phyloP scores from a whole-genome alignment of 2,888 invertebrate species.

The Ditylenchus weischeri region DNA sequence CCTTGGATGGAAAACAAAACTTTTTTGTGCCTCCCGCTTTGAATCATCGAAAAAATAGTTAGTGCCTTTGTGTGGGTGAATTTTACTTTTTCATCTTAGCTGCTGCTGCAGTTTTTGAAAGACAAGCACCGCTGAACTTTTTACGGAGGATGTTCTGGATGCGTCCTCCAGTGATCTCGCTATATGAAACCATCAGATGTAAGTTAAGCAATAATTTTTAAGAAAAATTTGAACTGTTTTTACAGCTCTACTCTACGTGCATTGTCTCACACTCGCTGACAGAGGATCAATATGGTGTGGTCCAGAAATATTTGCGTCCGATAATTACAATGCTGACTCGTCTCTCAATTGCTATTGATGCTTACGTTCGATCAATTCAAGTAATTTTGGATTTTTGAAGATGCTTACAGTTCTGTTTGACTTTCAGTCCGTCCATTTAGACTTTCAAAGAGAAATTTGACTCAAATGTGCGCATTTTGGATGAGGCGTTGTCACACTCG shows the following conservation, averaged over 20 bases:
- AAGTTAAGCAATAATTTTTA: no score
- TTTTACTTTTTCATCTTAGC: not conserved
- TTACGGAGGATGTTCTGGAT: slow-evolving; percentile 14
- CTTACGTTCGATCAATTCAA: slow-evolving; percentile 18
- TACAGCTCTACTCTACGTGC: slow-evolving; percentile 16
- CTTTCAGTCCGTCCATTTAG: no score
- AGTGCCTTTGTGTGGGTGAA: not conserved
- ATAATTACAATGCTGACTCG: slow-evolving; percentile 19
- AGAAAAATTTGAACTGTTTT: not conserved
- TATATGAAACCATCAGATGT: slow-evolving; percentile 24
- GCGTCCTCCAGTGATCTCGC: not conserved
- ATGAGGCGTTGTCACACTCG: no score
- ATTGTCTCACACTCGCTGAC: slow-evolving; percentile 20
- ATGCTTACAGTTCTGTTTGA: slow-evolving; percentile 62
- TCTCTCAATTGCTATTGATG: slow-evolving; percentile 24
- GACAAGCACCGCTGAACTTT: slow-evolving; percentile 1
- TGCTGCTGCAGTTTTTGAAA: not conserved
- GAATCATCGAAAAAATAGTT: slow-evolving; percentile 15
- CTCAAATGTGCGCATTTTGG: no score
- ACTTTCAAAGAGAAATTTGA: no score
- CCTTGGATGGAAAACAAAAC: slow-evolving; percentile 14
- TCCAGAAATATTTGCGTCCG: slow-evolving; percentile 20
- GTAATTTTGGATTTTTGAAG: slow-evolving; percentile 2
- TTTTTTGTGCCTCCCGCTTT: slow-evolving; percentile 25
- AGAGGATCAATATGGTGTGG: slow-evolving; percentile 23